Percentiles rank a stretch among this genome's conserved stretches.
phyloP scores from a whole-genome alignment of 2,888 invertebrate species.

The Polydrusus cervinus region DNA sequence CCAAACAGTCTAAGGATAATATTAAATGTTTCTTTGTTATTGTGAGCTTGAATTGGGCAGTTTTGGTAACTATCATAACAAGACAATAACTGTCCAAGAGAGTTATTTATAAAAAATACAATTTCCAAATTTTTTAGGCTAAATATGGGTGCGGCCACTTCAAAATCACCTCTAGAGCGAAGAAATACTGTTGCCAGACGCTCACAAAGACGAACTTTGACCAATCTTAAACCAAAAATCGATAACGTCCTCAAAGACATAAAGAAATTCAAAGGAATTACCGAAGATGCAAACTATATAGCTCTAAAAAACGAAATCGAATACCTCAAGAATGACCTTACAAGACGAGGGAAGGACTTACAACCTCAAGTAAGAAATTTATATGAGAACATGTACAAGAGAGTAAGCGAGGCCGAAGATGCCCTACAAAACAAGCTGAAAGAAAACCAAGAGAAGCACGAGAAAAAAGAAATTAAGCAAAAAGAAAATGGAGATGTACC shows the following conservation, averaged over 20 bases:
- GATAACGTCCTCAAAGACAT: slow-evolving; percentile 57
- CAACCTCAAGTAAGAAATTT: slow-evolving; percentile 59
- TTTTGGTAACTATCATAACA: too few relatives aligned
- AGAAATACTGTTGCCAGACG: slow-evolving; percentile 60
- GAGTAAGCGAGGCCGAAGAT: slow-evolving; percentile 55
- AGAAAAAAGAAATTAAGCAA: slow-evolving; percentile 49
- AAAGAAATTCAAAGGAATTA: slow-evolving; percentile 59
- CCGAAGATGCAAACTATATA: slow-evolving; percentile 55
- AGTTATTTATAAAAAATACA: too few relatives aligned
- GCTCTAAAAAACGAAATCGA: slow-evolving; percentile 55
- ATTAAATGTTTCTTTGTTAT: too few relatives aligned
- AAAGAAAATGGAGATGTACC: slow-evolving; percentile 41
- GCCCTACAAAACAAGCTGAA: slow-evolving; percentile 56
- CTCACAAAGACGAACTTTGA: slow-evolving; percentile 59
- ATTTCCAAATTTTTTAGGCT: slow-evolving; percentile 19
- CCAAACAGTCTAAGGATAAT: too few relatives aligned
- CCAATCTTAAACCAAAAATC: slow-evolving; percentile 57
- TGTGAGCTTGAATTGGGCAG: too few relatives aligned
- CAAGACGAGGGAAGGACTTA: slow-evolving; percentile 53
- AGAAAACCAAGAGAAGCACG: slow-evolving; percentile 55
- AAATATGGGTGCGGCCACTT: slow-evolving; percentile 57
- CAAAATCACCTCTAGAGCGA: slow-evolving; percentile 61
- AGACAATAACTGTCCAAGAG: too few relatives aligned
- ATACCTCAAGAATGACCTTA: slow-evolving; percentile 55
- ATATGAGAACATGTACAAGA: slow-evolving; percentile 56